Conservation (phyloP, 2,113 vertebrate species). For the Xiphophorus maculatus region DNA sequence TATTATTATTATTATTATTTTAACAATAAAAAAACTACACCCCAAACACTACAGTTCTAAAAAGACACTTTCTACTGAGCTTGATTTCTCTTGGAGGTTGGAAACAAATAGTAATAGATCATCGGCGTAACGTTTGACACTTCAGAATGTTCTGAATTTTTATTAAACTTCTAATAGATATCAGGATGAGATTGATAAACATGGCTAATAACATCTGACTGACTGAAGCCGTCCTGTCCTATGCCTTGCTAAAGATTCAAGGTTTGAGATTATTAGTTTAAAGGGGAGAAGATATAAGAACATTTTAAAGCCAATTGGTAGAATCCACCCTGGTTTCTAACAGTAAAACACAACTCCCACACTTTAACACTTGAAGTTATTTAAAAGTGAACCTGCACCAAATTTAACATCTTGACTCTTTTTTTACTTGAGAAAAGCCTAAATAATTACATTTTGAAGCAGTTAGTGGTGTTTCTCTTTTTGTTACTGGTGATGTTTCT, state of each 20-base stretch:
- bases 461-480: constrained; percentile 17
- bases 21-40: too few species aligned
- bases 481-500: constrained; percentile 2
- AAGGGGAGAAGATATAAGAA: background rate
- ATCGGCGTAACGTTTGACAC: too few species aligned
- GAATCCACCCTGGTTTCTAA: background rate
- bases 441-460: background rate
- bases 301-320: background rate
- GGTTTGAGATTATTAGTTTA: background rate
- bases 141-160: too few species aligned
- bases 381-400: background rate
- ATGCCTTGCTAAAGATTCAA: background rate
- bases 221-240: background rate
- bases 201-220: too few species aligned
- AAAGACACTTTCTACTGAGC: too few species aligned
- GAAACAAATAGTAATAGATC: background rate
- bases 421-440: background rate
- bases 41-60: too few species aligned
- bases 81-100: too few species aligned
- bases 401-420: background rate
- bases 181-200: too few species aligned
- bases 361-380: background rate
- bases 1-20: too few species aligned
- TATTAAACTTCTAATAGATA: too few species aligned
- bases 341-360: background rate